Base-by-base conservation (phyloP, 2,113 vertebrate species). In the Brachypodius melanocephalos region DNA sequence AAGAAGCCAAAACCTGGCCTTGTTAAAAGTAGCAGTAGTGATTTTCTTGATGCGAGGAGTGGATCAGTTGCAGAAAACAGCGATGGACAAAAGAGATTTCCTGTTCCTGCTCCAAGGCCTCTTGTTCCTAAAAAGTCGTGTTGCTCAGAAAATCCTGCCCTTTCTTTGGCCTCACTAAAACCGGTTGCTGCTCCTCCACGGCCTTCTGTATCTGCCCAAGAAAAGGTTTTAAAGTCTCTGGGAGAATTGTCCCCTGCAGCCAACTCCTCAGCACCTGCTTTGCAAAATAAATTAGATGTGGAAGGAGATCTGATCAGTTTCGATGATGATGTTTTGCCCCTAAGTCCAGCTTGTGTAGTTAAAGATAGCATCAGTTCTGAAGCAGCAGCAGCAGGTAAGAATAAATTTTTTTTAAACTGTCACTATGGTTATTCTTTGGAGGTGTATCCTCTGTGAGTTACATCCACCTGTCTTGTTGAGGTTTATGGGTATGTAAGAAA, bases 281-380 rank as follows among this genome's bases (percentile, higher is more conserved):
- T 58, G 14, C 98, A 97, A 58, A 96, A 78, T 92, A 97, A 89
- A 74, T 57, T 84, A n/a, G 86, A 65, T 22, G 95, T 87, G 52
- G 98, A 98, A 85, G 88, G 98, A 32, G 98, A 98, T 95, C 96
- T 98, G 45, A 98, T 98, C 94, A 98, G 97, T 92, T 98, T 98
- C 90, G 98, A 98, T 90, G 98, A 98, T 77, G 98, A 98, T 3
- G 17, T 98, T 93, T 95, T 98, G 74, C 97, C 97, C 32, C 28
- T 94, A 51, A 96, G 69, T 68, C 54, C 94, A 68, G 31, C 51
- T 69, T 91, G n/a, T 59, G 32, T 48, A 45, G 88, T 84, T 86
- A 96, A 97, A 96, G 97, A 97, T 46, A 49, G 42, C 74, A 13
- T 82, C 48, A 59, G 52, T 94, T 96, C 97, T 83, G 98, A 98